Percentiles rank a stretch among this genome's conserved stretches.
These are phyloP conservation scores for Tachina fera DNA, from an alignment of 2,888 invertebrate species.

Conservation along the genomic window DNA sequence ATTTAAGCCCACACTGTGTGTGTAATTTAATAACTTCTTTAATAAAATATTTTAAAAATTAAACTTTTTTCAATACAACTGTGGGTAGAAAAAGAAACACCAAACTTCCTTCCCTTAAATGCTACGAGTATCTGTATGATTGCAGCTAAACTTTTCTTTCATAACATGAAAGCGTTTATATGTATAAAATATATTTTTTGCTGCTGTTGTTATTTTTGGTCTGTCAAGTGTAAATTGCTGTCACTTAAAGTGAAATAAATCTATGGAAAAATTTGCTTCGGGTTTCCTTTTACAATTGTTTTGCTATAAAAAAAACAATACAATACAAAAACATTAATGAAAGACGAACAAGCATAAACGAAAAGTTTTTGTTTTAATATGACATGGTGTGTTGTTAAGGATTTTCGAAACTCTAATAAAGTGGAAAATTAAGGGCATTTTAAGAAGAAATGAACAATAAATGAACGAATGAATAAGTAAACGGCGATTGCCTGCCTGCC, in stretches of 20 bases:
- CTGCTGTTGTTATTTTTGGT: slow-evolving; percentile 40
- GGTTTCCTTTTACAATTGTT: slow-evolving; percentile 49
- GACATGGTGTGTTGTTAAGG: slow-evolving; percentile 39
- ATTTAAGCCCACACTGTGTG: background rate
- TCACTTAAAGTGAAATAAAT: slow-evolving; percentile 60
- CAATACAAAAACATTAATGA: background rate
- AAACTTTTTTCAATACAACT: background rate
- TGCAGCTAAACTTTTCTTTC: slow-evolving; percentile 5
- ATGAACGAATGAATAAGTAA: slow-evolving; percentile 9
- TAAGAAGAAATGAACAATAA: slow-evolving; percentile 63
- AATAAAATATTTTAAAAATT: background rate
- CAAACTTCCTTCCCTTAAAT: slow-evolving; percentile 38
- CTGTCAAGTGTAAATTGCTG: slow-evolving; percentile 53
- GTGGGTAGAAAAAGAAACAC: background rate
- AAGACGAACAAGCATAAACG: slow-evolving; percentile 19
- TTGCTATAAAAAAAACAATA: slow-evolving; percentile 41
- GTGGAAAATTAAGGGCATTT: slow-evolving; percentile 66
- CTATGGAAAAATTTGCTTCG: slow-evolving; percentile 32
- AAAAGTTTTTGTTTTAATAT: slow-evolving; percentile 48
- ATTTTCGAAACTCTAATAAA: slow-evolving; percentile 69
- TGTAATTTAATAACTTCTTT: background rate
- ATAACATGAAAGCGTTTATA: slow-evolving; percentile 12
- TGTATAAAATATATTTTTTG: background rate
- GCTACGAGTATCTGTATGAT: background rate
- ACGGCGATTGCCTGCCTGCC: background rate